These are phyloP conservation scores for Tanaodytes sp. DNA, from an alignment of 2,888 invertebrate species.

Conservation along the genomic window DNA sequence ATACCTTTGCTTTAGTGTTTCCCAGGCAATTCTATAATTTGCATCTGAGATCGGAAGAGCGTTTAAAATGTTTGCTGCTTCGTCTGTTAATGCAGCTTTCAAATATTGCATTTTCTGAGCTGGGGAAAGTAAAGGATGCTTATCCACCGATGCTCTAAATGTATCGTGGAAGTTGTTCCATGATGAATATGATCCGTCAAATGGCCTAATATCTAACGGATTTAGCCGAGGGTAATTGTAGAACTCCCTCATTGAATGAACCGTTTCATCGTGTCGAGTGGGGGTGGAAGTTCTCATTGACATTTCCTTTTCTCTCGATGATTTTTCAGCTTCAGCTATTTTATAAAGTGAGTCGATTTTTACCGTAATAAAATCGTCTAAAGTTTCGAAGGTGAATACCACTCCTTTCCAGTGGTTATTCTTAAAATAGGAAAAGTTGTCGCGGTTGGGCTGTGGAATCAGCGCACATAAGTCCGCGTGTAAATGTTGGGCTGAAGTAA, in stretches of 20 bases:
- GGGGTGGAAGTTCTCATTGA: background rate
- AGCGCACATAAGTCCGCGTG: no score
- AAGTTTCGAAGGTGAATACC: no score
- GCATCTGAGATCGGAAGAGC: background rate
- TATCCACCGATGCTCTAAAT: background rate
- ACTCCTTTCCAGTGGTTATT: no score
- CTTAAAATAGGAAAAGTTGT: no score
- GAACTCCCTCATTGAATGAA: background rate
- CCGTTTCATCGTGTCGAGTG: background rate
- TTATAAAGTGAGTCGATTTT: background rate
- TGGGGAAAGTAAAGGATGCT: background rate
- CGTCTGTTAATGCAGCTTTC: background rate
- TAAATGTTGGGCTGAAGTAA: no score
- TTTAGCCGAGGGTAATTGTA: background rate
- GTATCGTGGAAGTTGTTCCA: background rate
- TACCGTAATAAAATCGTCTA: no score
- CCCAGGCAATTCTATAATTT: conserved; percentile 6
- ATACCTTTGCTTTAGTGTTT: background rate
- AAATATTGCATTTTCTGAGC: conserved; percentile 16
- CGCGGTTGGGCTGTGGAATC: no score
- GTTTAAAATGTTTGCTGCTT: background rate
- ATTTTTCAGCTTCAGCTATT: background rate
- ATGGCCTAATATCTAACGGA: background rate
- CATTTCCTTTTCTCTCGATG: background rate
- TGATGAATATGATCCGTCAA: background rate